Base-by-base conservation (phyloP, 2,797 vertebrate species). In the Triplophysa yarkandensis region DNA sequence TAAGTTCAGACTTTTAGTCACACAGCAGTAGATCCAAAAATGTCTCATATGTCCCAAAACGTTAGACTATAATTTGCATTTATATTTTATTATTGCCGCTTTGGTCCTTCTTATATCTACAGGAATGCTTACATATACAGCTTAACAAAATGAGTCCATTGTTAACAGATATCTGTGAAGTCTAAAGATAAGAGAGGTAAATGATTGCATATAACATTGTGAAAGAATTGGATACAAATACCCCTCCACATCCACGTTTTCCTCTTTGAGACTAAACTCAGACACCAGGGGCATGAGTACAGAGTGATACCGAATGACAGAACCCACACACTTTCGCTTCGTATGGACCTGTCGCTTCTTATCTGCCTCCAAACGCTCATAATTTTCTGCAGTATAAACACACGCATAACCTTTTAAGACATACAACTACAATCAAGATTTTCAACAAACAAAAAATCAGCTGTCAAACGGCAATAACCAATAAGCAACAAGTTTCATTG, bases 291-390 rank as follows among this genome's bases (percentile, higher is more conserved):
- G 96, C 94, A 96, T 97, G 7, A 95, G 92, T 67, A 96, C 89
- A 0, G 96, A 98, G 69, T 96, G 95, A 83, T 95, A 98, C 0
- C 96, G 94, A 82, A 98, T 92, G 8, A 93, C 92, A 0, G 97
- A 95, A 11, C 97, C 97, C 16, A 94, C 91, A 1, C 95, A 96
- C 16, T 93, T 92, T 0, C 92, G 86, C 77, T 96, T 97, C 89
- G 96, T 98, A 76, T 96, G 94, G 3, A 98, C 95, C 74, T 98
- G 96, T 80, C 96, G 95, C 91, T 98, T 98, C 86, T 97, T 98
- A 82, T 98, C 95, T 0, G 97, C 97, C 76, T 98, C 97, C 14
- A 98, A 88, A 0, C 96, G 93, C 80, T 98, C 97, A 4, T 98
- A 98, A 41, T 96, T 98, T 86, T 98, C 96, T 98, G 25, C 11